phyloP scores from a whole-genome alignment of 2,888 invertebrate species.

The Andrena chrysosceles region DNA sequence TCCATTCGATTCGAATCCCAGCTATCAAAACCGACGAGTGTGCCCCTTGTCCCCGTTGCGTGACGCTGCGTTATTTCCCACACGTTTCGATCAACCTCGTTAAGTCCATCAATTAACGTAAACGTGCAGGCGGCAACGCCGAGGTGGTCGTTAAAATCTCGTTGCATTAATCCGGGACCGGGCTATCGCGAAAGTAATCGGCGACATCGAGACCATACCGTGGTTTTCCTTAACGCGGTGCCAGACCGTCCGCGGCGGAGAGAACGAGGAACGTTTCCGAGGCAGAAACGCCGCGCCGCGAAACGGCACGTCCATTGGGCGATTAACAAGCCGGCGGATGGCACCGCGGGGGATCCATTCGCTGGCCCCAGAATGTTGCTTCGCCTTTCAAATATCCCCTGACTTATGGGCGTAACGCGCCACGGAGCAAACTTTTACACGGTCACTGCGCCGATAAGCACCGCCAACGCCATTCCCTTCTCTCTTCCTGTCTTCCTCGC shows the following conservation, averaged over 20 bases:
- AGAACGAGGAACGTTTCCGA: conserved; percentile 17
- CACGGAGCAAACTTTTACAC: conserved; percentile 60
- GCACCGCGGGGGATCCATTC: conserved; percentile 75
- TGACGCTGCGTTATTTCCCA: not conserved
- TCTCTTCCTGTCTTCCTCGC: conserved; percentile 21
- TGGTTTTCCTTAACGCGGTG: conserved; percentile 10
- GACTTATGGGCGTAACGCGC: conserved; percentile 72
- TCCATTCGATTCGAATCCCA: no score
- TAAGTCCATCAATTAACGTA: conserved; percentile 2
- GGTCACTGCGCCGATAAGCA: conserved; percentile 51
- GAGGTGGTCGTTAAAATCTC: conserved; percentile 17
- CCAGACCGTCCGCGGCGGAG: not conserved
- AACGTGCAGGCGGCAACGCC: not conserved
- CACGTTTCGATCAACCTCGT: not conserved
- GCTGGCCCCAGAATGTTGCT: conserved; percentile 67
- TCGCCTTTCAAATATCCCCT: conserved; percentile 71
- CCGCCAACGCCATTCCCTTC: conserved; percentile 44
- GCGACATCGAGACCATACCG: not conserved
- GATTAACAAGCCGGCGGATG: conserved; percentile 74
- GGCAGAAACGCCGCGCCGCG: conserved; percentile 25
- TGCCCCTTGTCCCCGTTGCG: no score
- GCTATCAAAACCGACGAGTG: no score
- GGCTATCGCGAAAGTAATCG: conserved; percentile 31
- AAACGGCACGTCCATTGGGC: conserved; percentile 65
- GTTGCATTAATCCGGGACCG: conserved; percentile 5